A percentile compares a stretch with the other conserved stretches of the same genome.
phyloP scores from a whole-genome alignment of 2,888 invertebrate species.

The Thereva unica region DNA sequence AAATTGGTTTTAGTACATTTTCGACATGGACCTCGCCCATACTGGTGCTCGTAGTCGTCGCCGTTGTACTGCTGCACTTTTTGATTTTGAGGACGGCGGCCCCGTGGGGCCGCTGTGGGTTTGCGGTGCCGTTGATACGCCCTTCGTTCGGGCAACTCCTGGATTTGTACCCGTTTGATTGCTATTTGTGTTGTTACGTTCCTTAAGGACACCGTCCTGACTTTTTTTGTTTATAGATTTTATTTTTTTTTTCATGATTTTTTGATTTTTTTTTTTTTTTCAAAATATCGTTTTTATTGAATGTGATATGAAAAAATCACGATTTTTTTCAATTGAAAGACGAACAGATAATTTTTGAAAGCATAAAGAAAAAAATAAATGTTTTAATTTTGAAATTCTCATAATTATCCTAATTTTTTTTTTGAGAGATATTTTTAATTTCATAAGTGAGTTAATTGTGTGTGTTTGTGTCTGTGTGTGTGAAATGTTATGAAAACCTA shows the following conservation, averaged over 20 bases:
- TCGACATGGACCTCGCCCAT: constrained; percentile 77
- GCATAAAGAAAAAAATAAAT: constrained; percentile 32
- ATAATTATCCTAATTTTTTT: no score
- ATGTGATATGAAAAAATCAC: constrained; percentile 7
- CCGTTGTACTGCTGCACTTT: constrained; percentile 65
- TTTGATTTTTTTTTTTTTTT: constrained; percentile 9
- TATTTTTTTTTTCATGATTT: constrained; percentile 11
- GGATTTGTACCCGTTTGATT: constrained; percentile 29
- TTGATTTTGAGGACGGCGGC: constrained; percentile 55
- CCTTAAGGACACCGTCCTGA: constrained; percentile 42
- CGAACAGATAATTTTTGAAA: constrained; percentile 33
- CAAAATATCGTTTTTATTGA: constrained; percentile 2
- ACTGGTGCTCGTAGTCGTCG: constrained; percentile 79
- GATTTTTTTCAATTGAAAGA: constrained; percentile 17
- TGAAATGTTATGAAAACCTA: no score
- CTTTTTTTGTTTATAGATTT: constrained; percentile 26
- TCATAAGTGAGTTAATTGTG: no score
- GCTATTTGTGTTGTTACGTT: constrained; percentile 38
- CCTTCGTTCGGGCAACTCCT: constrained; percentile 56
- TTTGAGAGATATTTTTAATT: no score
- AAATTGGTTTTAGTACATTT: constrained; percentile 56
- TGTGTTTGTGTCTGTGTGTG: no score
- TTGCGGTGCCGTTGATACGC: constrained; percentile 58
- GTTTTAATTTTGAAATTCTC: constrained; percentile 16
- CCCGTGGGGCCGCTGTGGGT: constrained; percentile 60